Evolutionary conservation across 2,797 vertebrate species (phyloP).

Genomic region (Acanthis flammea): DNA sequence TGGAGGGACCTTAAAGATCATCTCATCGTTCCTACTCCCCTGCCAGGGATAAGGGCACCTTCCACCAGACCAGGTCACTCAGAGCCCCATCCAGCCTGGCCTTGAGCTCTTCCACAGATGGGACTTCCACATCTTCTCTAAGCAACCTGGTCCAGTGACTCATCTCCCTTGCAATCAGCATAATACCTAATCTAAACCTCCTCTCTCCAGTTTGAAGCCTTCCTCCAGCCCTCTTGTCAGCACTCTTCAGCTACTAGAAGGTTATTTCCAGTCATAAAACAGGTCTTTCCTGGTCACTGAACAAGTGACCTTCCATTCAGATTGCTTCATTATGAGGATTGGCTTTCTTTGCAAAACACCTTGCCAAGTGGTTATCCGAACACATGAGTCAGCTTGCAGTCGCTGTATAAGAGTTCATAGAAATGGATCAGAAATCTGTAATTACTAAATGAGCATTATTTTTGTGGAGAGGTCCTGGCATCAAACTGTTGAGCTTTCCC

Average conservation of each 20-base stretch:
- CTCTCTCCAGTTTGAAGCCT: not conserved
- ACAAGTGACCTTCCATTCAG: not conserved
- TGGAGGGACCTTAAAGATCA: not conserved
- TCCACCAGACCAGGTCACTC: not conserved
- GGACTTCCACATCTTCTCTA: not conserved
- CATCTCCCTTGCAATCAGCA: not conserved
- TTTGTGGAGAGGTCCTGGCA: not conserved
- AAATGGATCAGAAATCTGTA: not conserved
- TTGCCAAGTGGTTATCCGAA: not conserved
- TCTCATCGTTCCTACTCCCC: not conserved
- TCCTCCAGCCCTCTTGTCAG: accelerated
- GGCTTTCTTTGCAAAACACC: accelerated
- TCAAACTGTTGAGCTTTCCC: not conserved
- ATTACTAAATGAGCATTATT: not conserved
- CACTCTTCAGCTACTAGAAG: not conserved
- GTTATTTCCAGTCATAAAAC: not conserved
- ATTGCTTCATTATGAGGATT: not conserved
- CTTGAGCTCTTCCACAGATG: not conserved
- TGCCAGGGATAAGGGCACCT: accelerated
- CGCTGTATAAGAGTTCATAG: not conserved
- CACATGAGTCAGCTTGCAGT: accelerated
- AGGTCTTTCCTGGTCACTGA: not conserved
- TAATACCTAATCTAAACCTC: not conserved
- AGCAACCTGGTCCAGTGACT: not conserved
- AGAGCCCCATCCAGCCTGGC: too few species aligned